Evolutionary conservation across 1,140 invertebrate species (phyloP).

Genomic region (Drosophila lacertosa): DNA sequence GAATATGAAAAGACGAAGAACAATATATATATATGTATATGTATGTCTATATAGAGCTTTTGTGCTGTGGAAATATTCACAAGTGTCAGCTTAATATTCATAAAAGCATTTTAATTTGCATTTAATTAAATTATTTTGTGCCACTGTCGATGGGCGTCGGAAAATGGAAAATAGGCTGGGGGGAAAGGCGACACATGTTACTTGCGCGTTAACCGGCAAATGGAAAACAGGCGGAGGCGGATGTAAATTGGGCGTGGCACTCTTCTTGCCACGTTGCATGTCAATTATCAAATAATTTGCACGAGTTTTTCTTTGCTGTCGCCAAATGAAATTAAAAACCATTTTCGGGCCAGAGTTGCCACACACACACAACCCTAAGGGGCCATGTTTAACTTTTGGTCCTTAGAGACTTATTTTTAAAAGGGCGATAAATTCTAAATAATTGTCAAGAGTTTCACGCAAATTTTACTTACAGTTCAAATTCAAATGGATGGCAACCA

Average conservation of each 20-base stretch:
- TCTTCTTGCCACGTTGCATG: conserved; percentile 15
- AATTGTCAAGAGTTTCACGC: not conserved
- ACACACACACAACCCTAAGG: not conserved
- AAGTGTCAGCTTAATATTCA: conserved; percentile 64
- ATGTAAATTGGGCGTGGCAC: conserved; percentile 2
- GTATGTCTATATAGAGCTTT: not conserved
- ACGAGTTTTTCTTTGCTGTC: conserved; percentile 5
- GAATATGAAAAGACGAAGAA: not conserved
- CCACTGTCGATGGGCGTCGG: not conserved
- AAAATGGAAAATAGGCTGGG: too few relatives aligned
- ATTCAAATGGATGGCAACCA: conserved; percentile 66
- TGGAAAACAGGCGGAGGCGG: not conserved
- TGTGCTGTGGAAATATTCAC: conserved; percentile 23
- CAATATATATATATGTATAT: conserved; percentile 3
- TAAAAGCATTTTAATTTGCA: conserved; percentile 77
- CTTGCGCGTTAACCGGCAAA: not conserved
- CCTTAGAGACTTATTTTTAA: conserved; percentile 1
- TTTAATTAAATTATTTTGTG: conserved; percentile 64
- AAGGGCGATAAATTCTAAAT: not conserved
- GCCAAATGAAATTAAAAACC: conserved; percentile 39
- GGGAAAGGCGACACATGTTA: conserved; percentile 18
- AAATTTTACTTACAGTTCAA: conserved; percentile 62
- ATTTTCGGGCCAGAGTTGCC: conserved; percentile 2
- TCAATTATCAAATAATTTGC: conserved; percentile 47
- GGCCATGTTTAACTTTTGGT: conserved; percentile 3